Evolutionary conservation across 1,140 invertebrate species (phyloP), one percentile per base, ranked within the genome.

Genomic region (Bacillus rossius): DNA sequence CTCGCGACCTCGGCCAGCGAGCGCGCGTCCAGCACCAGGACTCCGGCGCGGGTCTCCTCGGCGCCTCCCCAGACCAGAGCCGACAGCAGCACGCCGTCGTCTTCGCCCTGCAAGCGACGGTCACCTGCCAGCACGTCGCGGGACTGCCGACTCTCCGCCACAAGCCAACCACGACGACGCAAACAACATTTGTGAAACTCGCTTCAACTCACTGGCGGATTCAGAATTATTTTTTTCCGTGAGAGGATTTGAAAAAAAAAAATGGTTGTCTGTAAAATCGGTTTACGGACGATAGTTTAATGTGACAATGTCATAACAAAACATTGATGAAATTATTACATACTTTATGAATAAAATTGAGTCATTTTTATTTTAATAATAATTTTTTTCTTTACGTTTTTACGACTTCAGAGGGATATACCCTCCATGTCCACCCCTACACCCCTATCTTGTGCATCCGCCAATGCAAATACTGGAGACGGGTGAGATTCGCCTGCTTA

Each of bases 41-140:
- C 67, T 2, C 83, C 86, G 4, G 86, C 83, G 62, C 80, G 76
- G 40, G 79, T 79, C 57, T 80, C 78, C 1, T 77, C 66, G 19
- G 79, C 76, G 52, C 76, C 68, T 2, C 84, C 84, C 77, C 84
- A 88, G 1, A 91, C 74, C 55, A 91, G 71, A 1, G 85, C 80
- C 38, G 86, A 83, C 16, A 92, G 59, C 1, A 92, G 64, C 4
- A 91, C 78, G 0, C 88, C 88, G 63, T 90, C 87, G 65, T 90
- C 88, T 73, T 91, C 88, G 17, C 70, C 69, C 83, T 88, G 63
- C 14, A 71, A 68, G 58, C 42, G 55, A 64, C n/a, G n/a, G n/a
- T n/a, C n/a, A n/a, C n/a, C n/a, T 64, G 61, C 43, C 59, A 55
- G n/a, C 13, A 48, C 8, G 37, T 20, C 5, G 16, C 26, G 23